These are phyloP conservation scores for Geodia barretti DNA, from an alignment of 37 sponge, comb jelly and placozoan genomes.

Conservation along the genomic window DNA sequence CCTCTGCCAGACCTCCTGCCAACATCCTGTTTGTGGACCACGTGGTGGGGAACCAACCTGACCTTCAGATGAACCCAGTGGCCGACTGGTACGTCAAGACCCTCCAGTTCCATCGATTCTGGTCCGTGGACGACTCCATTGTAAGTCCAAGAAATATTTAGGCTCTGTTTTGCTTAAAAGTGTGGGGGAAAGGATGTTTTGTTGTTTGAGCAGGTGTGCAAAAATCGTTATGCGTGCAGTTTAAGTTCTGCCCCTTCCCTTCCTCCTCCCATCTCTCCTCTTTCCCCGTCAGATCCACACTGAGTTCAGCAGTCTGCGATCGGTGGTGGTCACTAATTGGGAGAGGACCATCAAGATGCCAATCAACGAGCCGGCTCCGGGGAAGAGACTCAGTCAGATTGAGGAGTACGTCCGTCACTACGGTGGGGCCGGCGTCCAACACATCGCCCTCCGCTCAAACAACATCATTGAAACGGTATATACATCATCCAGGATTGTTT, in stretches of 20 bases:
- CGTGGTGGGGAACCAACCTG: slow-evolving; percentile 96
- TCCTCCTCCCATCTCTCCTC: neutral
- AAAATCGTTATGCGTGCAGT: no score
- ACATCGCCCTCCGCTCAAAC: slow-evolving; percentile 91
- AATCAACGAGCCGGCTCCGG: slow-evolving; percentile 97
- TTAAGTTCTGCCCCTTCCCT: no score
- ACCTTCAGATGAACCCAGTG: slow-evolving; percentile 75
- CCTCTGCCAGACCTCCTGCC: slow-evolving; percentile 55
- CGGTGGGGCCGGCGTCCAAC: slow-evolving; percentile 96
- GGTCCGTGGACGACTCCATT: slow-evolving; percentile 96
- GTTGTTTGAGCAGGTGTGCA: neutral
- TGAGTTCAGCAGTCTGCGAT: slow-evolving; percentile 92
- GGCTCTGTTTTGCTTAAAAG: neutral
- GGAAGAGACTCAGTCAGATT: slow-evolving; percentile 97
- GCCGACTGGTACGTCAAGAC: slow-evolving; percentile 93
- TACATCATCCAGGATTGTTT: no score
- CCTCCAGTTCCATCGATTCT: slow-evolving; percentile 97
- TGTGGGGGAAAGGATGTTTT: neutral
- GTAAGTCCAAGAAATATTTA: slow-evolving; percentile 33
- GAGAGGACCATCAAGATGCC: slow-evolving; percentile 99
- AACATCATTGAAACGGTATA: slow-evolving; percentile 86
- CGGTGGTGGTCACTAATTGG: slow-evolving; percentile 97
- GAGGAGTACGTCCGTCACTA: slow-evolving; percentile 98
- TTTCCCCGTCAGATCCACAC: slow-evolving; percentile 84
- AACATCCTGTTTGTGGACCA: slow-evolving; percentile 92